A percentile compares a stretch with the other conserved stretches of the same genome.
Evolutionary conservation across 2,113 vertebrate species (phyloP).

Genomic region (Machaerirhynchus nigripectus): DNA sequence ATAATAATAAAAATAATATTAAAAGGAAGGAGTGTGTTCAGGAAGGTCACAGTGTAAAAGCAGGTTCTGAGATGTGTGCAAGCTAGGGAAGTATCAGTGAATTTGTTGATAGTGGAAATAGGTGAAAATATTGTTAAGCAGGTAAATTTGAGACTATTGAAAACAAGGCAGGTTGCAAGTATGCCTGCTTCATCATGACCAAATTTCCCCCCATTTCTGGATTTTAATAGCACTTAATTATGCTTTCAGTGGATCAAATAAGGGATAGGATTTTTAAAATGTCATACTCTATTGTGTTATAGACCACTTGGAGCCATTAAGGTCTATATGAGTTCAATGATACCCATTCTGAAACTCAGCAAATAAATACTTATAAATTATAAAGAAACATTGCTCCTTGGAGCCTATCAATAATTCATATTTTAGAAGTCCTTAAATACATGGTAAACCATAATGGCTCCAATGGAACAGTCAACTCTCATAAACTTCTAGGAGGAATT

Average conservation of each 20-base stretch:
- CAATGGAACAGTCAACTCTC: conserved; percentile 46
- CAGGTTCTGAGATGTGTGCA: not conserved
- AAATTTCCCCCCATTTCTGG: not conserved
- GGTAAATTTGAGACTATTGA: not conserved
- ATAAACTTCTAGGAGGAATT: not conserved
- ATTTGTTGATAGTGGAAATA: not conserved
- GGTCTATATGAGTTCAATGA: conserved; percentile 6
- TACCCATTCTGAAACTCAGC: conserved; percentile 2
- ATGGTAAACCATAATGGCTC: conserved; percentile 49
- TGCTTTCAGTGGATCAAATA: not conserved
- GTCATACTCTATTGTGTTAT: not conserved
- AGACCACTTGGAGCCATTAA: conserved; percentile 15
- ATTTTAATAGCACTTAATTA: conserved; percentile 17
- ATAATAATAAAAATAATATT: not conserved
- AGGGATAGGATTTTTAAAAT: not conserved
- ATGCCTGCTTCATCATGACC: not conserved
- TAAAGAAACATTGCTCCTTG: conserved; percentile 43
- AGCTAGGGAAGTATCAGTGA: not conserved
- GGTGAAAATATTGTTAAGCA: not conserved
- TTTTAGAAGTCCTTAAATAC: conserved; percentile 61
- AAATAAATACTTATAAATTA: conserved; percentile 65
- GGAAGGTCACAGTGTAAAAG: not conserved
- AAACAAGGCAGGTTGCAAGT: not conserved
- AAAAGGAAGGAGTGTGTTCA: not conserved
- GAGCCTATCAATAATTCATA: conserved; percentile 65